phyloP scores from a whole-genome alignment of 2,888 invertebrate species.

The Pristionchus fissidentatus region DNA sequence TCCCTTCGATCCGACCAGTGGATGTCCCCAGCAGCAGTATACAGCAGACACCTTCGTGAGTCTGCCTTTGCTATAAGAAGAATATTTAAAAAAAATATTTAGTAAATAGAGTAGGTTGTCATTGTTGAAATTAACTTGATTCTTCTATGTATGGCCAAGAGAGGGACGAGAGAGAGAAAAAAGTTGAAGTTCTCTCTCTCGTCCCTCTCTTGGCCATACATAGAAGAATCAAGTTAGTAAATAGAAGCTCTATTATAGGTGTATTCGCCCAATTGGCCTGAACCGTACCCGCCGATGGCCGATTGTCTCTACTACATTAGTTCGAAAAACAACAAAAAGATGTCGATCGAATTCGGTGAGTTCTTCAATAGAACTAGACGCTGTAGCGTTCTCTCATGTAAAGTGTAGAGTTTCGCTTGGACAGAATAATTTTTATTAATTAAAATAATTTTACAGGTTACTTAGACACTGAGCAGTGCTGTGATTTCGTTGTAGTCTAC shows the following conservation, averaged over 20 bases:
- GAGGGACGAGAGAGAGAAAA: too few relatives aligned
- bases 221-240: too few relatives aligned
- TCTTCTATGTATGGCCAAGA: too few relatives aligned
- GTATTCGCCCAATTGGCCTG: constrained; percentile 25
- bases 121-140: too few relatives aligned
- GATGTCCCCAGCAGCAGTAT: constrained; percentile 5
- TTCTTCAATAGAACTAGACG: too few relatives aligned
- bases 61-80: neutral
- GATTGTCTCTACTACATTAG: constrained; percentile 28
- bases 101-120: too few relatives aligned
- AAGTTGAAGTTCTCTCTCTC: too few relatives aligned
- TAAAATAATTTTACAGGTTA: neutral
- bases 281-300: constrained; percentile 10
- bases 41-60: constrained; percentile 24
- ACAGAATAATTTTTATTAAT: neutral
- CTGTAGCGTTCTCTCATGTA: neutral
- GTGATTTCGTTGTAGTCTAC: neutral
- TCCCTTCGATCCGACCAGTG: neutral
- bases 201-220: too few relatives aligned
- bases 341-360: constrained; percentile 22
- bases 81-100: too few relatives aligned
- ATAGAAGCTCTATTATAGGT: neutral
- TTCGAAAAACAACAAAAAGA: neutral
- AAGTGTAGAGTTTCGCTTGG: neutral
- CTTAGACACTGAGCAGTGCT: constrained; percentile 7